Percentiles rank a stretch among this genome's conserved stretches.
phyloP scores from a whole-genome alignment of 2,888 invertebrate species.

The Nemotelus nigrinus region DNA sequence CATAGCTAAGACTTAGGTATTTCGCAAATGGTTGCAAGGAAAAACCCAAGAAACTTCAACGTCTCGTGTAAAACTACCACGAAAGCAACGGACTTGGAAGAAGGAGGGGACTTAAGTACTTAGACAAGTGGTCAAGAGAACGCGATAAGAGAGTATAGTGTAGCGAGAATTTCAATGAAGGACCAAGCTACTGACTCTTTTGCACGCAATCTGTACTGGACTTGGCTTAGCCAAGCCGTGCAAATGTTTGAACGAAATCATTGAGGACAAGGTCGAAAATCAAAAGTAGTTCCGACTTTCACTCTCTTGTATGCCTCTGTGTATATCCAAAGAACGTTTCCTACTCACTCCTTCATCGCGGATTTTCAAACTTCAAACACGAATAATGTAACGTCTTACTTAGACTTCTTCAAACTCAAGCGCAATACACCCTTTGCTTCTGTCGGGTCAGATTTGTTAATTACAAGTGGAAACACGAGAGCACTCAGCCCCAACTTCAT shows the following conservation, averaged over 20 bases:
- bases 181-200: neutral
- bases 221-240: neutral
- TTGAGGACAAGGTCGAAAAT: conserved; percentile 49
- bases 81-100: neutral
- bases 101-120: neutral
- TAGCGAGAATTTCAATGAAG: neutral
- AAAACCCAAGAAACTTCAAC: too few species aligned
- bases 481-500: too few species aligned
- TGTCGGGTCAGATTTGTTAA: too few species aligned
- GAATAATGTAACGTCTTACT: too few species aligned
- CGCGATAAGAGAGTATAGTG: neutral
- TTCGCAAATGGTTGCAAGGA: neutral
- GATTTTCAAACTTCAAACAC: too few species aligned
- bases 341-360: too few species aligned
- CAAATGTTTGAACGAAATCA: conserved; percentile 48
- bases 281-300: conserved; percentile 16
- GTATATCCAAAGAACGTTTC: too few species aligned
- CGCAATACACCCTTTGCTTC: too few species aligned
- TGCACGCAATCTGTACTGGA: conserved; percentile 1
- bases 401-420: too few species aligned
- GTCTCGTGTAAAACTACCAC: neutral
- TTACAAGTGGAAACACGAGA: too few species aligned
- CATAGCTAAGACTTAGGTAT: conserved; percentile 1
- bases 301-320: conserved; percentile 14
- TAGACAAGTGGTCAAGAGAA: conserved; percentile 6